These are phyloP conservation scores for Sesamia inferens DNA, from an alignment of 2,888 invertebrate genomes.

Conservation along the genomic window DNA sequence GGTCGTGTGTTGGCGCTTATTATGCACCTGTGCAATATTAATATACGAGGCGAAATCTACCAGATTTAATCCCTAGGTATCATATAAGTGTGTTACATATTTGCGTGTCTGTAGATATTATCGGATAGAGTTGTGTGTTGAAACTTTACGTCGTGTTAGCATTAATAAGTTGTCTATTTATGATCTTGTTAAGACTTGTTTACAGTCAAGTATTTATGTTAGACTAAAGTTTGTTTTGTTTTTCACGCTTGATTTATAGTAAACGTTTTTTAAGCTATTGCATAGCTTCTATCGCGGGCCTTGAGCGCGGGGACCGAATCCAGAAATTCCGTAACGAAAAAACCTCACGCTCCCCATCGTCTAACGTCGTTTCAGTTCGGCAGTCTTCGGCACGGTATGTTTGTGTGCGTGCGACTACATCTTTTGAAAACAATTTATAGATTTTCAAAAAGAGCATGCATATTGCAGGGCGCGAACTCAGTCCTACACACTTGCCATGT, in stretches of 20 bases:
- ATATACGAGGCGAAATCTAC: conserved; percentile 17
- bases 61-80: conserved; percentile 28
- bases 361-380: too few species aligned
- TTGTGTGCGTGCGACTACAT: too few species aligned
- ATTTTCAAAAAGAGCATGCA: too few species aligned
- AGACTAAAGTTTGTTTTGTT: conserved; percentile 4
- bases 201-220: conserved; percentile 15
- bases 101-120: neutral
- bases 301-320: too few species aligned
- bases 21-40: conserved; percentile 42
- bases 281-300: too few species aligned
- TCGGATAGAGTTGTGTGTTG: conserved; percentile 15
- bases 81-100: conserved; percentile 5
- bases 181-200: conserved; percentile 36
- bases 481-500: too few species aligned
- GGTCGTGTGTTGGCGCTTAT: conserved; percentile 18
- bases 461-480: too few species aligned
- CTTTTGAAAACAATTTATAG: too few species aligned
- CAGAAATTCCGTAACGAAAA: too few species aligned
- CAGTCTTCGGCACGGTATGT: too few species aligned
- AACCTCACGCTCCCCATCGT: too few species aligned
- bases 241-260: conserved; percentile 3
- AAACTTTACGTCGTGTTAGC: conserved; percentile 14
- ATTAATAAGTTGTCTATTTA: conserved; percentile 15
- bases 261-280: too few species aligned